Base-by-base conservation (phyloP, 2,797 vertebrate species). In the Philypnodon macrostomus region DNA sequence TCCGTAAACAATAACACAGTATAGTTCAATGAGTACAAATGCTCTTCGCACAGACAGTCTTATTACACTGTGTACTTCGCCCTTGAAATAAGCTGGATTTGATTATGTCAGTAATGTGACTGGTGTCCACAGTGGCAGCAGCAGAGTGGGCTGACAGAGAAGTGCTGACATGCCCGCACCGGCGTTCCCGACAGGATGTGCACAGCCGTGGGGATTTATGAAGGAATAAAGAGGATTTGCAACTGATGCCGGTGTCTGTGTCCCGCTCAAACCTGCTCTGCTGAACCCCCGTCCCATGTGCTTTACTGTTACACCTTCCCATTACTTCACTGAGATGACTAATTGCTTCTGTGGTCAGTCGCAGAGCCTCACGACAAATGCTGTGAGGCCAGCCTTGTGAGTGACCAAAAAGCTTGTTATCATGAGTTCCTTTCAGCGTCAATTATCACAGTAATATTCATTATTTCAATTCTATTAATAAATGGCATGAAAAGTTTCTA, bases 151-250 rank as follows among this genome's bases (percentile, higher is more conserved):
- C 69, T 69, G 34, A 7, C 18, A 40, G 45, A 62, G 63, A 57
- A 75, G 71, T 52, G 70, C 70, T 76, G 80, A 84, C 82, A 80
- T 79, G 73, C 70, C 78, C 66, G 76, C 70, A 64, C 75, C 64
- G 33, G 24, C 40, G 50, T 69, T n/a, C 81, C 75, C 81, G 83
- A 85, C 85, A 85, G 77, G 71, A 83, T 73, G 75, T 80, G 80
- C 73, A 69, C 71, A 79, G 79, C 66, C 67, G 44, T 35, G 57
- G 70, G 82, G 81, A 89, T 88, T 89, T 88, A 89, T 75, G 59
- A 63, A 56, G 77, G 77, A 87, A 88, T 86, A 80, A 88, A 86
- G 79, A 81, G 84, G 86, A 88, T 88, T 88, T 85, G 80, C 70
- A 70, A 70, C 73, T 79, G 83, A 89, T 86, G 83, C 85, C 80